Percentiles rank a stretch among this genome's conserved stretches.
phyloP scores from a whole-genome alignment of 2,888 invertebrate species.

The Galerucella nymphaeae region DNA sequence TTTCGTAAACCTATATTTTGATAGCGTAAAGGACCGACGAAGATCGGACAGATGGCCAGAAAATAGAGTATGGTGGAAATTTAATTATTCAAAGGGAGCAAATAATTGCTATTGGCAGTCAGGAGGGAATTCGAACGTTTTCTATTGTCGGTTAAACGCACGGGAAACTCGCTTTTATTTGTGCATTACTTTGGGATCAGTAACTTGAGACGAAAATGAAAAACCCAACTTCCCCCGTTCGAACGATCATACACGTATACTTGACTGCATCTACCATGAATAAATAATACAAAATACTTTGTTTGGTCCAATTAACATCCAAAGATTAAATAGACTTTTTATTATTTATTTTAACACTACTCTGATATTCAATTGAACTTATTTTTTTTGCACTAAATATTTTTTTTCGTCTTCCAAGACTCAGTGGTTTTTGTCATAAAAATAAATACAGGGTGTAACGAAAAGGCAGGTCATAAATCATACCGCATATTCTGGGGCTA shows the following conservation, averaged over 20 bases:
- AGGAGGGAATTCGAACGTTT: slow-evolving; percentile 54
- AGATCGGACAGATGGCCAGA: slow-evolving; percentile 64
- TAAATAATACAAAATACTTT: slow-evolving; percentile 56
- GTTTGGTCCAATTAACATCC: slow-evolving; percentile 47
- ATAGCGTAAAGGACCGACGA: slow-evolving; percentile 43
- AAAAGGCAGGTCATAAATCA: no score
- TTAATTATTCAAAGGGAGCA: slow-evolving; percentile 67
- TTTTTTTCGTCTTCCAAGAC: no score
- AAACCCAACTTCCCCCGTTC: slow-evolving; percentile 52
- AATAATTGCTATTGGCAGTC: slow-evolving; percentile 65
- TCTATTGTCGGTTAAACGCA: slow-evolving; percentile 44
- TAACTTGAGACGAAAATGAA: slow-evolving; percentile 49
- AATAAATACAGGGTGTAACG: no score
- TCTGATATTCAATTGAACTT: not conserved
- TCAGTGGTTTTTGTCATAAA: no score
- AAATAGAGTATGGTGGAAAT: slow-evolving; percentile 64
- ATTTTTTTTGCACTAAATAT: no score
- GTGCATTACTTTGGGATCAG: slow-evolving; percentile 40
- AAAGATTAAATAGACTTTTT: slow-evolving; percentile 42
- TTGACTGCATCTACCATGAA: slow-evolving; percentile 61
- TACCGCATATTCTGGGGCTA: no score
- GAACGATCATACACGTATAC: slow-evolving; percentile 57
- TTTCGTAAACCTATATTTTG: slow-evolving; percentile 58
- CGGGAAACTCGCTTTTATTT: slow-evolving; percentile 51
- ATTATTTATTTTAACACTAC: not conserved